phyloP scores from a whole-genome alignment of 1,140 invertebrate species.

The Lepidurus couesii region DNA sequence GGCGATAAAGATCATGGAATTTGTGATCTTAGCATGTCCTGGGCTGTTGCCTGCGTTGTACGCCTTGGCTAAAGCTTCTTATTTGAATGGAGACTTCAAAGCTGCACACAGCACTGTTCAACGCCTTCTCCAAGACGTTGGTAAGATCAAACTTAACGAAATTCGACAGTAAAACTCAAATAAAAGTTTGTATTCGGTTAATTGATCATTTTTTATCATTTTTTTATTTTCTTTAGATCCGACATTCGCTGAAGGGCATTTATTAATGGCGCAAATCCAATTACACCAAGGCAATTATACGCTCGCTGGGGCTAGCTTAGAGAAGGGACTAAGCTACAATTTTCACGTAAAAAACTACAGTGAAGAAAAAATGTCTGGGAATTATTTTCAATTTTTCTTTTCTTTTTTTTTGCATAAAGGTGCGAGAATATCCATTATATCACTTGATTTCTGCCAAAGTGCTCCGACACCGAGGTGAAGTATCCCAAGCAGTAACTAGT shows the following conservation, averaged over 20 bases:
- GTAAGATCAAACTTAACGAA: slow-evolving; percentile 27
- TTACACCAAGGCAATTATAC: slow-evolving; percentile 63
- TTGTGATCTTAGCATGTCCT: slow-evolving; percentile 71
- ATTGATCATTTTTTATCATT: slow-evolving; percentile 22
- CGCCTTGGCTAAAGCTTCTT: slow-evolving; percentile 71
- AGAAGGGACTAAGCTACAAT: slow-evolving; percentile 82
- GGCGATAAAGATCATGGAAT: slow-evolving; percentile 63
- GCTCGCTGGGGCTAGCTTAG: slow-evolving; percentile 74
- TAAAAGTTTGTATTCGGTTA: not conserved
- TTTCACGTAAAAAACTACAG: slow-evolving; percentile 59
- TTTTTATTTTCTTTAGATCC: slow-evolving; percentile 54
- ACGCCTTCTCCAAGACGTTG: slow-evolving; percentile 60
- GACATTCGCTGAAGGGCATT: slow-evolving; percentile 70
- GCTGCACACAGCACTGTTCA: slow-evolving; percentile 60
- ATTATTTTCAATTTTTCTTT: not conserved
- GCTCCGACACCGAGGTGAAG: slow-evolving; percentile 66
- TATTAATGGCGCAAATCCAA: slow-evolving; percentile 82
- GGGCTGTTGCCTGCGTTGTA: slow-evolving; percentile 67
- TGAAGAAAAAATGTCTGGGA: not conserved
- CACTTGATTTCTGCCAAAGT: slow-evolving; percentile 79
- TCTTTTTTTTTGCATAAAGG: slow-evolving; percentile 41
- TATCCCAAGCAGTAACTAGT: slow-evolving; percentile 66
- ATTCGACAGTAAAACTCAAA: too few relatives aligned
- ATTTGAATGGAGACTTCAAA: slow-evolving; percentile 66
- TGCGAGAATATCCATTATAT: slow-evolving; percentile 83